Base-by-base conservation (phyloP, 2,888 invertebrate species). In the Sesia apiformis region DNA sequence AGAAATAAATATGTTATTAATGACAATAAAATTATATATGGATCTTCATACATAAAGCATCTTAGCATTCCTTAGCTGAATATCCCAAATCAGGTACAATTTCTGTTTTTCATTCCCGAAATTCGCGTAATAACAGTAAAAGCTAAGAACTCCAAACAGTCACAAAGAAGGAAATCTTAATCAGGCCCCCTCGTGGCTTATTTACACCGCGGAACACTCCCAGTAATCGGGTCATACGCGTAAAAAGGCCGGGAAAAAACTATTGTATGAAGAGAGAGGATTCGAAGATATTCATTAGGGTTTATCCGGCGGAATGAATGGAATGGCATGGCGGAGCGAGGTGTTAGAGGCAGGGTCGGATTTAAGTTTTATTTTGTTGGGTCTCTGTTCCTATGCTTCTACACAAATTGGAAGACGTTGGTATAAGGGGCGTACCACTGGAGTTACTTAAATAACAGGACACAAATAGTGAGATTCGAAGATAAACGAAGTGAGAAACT, bases 241-340 rank as follows among this genome's bases (percentile, higher is more conserved):
- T 62, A 63, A 63, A 64, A 62, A 62, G 62, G 53, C 52, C n/a
- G 7, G 40, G 59, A 54, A 69, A 67, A 69, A 69, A 71, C 67
- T 69, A 71, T 62, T 66, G 63, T 63, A 64, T 58, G 61, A 58
- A 61, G 57, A 57, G 55, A 58, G 57, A 57, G 55, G 63, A 72
- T 68, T 62, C 68, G 64, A 70, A 72, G 71, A 78, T 77, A 78
- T 78, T 80, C 81, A 78, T 80, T 78, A 78, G 66, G 69, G 69
- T 71, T 75, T 74, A 74, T 77, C 70, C 74, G 61, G 51, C 58
- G 66, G 67, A 75, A 75, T 76, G 73, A 76, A 77, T 73, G 72
- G 69, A 71, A 69, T 63, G 70, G 66, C 73, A 76, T 76, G 73
- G 72, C 69, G 72, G 70, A 63, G 59, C 62, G 76, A 74, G 76